Base-by-base conservation (phyloP, 2,888 invertebrate genomes). In the Corythucha ciliata region DNA sequence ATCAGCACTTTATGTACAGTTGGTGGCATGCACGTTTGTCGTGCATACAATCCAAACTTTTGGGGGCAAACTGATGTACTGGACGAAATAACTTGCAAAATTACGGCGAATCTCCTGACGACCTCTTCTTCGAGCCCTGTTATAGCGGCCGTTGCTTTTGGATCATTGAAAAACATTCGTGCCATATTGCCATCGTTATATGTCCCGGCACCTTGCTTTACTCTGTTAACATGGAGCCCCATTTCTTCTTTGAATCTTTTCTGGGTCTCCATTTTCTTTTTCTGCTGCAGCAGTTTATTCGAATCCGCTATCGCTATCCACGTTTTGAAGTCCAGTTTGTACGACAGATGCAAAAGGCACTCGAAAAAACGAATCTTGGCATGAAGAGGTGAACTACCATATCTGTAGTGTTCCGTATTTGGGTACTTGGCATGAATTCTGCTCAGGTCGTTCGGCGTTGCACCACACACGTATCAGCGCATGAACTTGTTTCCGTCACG, bases 381-480 rank as follows among this genome's bases (percentile, higher is more conserved):
- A 42, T 42, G 42, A 14, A 42, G 25, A 4, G 42, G 25, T 6
- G 26, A 42, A 42, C 24, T 33, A 6, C 42, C 26, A 25, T 6
- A 42, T 6, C 5, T 32, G 25, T 42, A 42, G n/a, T 21, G 25
- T n/a, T 42, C 25, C n/a, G 20, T 27, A 5, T 42, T 6, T 4
- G 26, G 27, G n/a, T 5, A 26, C n/a, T 27, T 25, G 12, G 3
- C 6, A 14, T 42, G 26, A 33, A 33, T 33, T 4, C 8, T 53
- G 47, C 66, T 66, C 48, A 66, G 65, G 34, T 63, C 59, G 58
- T 63, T 65, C 4, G 64, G 64, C 24, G 65, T 67, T 29, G 56
- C 53, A 21, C 61, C 61, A 50, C 64, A 64, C 24, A 66, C 63
- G 48, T 65, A 66, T 48, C 66, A 68, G 26, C 58, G 60, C 60